These are phyloP conservation scores for Drosophila mayri DNA, from an alignment of 1,140 invertebrate species.

Conservation along the genomic window DNA sequence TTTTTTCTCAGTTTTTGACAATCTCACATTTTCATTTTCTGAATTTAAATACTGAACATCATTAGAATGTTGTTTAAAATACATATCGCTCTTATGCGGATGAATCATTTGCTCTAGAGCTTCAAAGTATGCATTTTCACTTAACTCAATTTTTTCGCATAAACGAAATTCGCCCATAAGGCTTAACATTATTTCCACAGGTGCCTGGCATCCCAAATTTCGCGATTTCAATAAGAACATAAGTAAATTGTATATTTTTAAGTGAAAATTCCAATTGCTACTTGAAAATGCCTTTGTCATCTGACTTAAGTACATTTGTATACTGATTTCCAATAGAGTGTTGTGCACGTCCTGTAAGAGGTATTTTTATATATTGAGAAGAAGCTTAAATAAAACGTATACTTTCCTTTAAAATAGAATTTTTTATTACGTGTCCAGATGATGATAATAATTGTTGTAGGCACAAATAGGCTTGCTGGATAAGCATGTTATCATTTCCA, in stretches of 20 bases:
- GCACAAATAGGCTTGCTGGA: conserved; percentile 35
- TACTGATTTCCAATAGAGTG: conserved; percentile 38
- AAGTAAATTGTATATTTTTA: conserved; percentile 37
- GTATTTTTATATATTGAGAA: not conserved
- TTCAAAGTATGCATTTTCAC: not conserved
- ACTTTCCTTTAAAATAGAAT: conserved; percentile 44
- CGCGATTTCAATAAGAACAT: conserved; percentile 25
- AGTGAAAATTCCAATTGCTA: conserved; percentile 10
- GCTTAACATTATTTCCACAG: conserved; percentile 37
- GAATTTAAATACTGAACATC: not conserved
- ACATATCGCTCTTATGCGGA: conserved; percentile 41
- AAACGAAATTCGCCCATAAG: conserved; percentile 31
- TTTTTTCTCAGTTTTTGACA: not conserved
- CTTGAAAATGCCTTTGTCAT: conserved; percentile 1
- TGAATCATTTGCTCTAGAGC: conserved; percentile 38
- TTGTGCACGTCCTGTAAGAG: conserved; percentile 34
- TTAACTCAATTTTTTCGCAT: conserved; percentile 21
- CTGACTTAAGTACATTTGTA: conserved; percentile 22
- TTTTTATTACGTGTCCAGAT: conserved; percentile 36
- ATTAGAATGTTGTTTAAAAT: conserved; percentile 6
- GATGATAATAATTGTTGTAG: conserved; percentile 38
- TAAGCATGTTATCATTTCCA: not conserved
- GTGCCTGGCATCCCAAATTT: conserved; percentile 20
- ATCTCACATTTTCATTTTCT: not conserved
- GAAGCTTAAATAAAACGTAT: not conserved